Percentiles rank a stretch among this genome's conserved stretches.
These are phyloP conservation scores for Lepilemur ruficaudatus DNA, from an alignment of 2,797 vertebrate genomes.

Conservation along the genomic window DNA sequence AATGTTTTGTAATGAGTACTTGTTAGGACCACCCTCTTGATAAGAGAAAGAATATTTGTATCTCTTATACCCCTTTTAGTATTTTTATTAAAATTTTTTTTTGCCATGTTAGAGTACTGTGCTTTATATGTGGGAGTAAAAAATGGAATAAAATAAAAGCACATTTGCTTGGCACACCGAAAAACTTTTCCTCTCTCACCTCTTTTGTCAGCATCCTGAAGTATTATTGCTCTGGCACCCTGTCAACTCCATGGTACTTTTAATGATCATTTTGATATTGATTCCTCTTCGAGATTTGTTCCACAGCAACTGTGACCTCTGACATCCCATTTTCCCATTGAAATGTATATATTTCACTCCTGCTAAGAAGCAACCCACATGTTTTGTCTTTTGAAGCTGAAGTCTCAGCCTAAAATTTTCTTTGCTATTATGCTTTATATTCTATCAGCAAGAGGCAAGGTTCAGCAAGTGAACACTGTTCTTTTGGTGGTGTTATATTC, in stretches of 20 bases:
- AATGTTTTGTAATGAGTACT: background rate
- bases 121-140: background rate
- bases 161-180: background rate
- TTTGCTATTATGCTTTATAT: conserved; percentile 64
- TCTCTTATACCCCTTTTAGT: background rate
- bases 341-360: conserved; percentile 60
- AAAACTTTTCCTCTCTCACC: background rate
- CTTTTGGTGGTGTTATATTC: conserved; percentile 46
- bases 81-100: background rate
- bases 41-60: background rate
- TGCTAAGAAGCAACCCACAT: conserved; percentile 65
- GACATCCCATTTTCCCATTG: conserved; percentile 60
- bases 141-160: background rate
- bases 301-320: conserved; percentile 48
- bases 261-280: conserved; percentile 64
- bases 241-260: background rate
- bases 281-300: conserved; percentile 53
- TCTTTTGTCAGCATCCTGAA: background rate
- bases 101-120: background rate
- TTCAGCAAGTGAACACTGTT: conserved; percentile 48
- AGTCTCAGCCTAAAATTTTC: conserved; percentile 58
- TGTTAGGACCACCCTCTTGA: background rate
- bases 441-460: conserved; percentile 70
- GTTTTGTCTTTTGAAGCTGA: conserved; percentile 68
- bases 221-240: conserved; percentile 13